Percentiles rank a stretch among this genome's conserved stretches.
phyloP scores from a whole-genome alignment of 1,140 invertebrate species.

The Psilanteris sp. region DNA sequence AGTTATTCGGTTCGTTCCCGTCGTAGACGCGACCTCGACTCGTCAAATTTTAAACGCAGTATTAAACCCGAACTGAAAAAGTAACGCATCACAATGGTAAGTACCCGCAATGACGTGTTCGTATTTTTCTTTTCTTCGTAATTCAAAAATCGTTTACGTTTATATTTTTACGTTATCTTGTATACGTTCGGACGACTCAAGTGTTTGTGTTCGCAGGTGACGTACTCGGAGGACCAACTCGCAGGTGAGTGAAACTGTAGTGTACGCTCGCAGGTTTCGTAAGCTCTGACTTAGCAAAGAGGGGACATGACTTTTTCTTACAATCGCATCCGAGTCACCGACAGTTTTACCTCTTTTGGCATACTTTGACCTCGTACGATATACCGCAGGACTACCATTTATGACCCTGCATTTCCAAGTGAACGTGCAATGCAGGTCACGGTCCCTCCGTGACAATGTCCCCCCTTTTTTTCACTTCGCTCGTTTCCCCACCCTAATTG shows the following conservation, averaged over 20 bases:
- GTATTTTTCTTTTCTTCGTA: no score
- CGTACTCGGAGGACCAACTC: conserved; percentile 93
- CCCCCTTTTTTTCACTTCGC: conserved; percentile 25
- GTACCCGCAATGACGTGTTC: neutral
- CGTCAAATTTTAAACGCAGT: neutral
- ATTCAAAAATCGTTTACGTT: no score
- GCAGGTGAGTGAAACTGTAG: conserved; percentile 86
- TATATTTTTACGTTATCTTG: conserved; percentile 57
- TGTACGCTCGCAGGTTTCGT: conserved; percentile 10
- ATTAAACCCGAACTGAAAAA: conserved; percentile 1
- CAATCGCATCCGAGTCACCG: conserved; percentile 76
- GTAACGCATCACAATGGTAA: conserved; percentile 3
- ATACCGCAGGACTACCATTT: conserved; percentile 75
- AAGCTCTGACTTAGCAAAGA: conserved; percentile 59
- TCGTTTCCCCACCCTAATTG: conserved; percentile 4
- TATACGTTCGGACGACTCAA: no score
- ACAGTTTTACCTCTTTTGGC: conserved; percentile 76
- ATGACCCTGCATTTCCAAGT: conserved; percentile 73
- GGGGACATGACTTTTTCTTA: conserved; percentile 73
- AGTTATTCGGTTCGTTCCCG: neutral
- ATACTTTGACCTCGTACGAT: conserved; percentile 63
- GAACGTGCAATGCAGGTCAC: conserved; percentile 61
- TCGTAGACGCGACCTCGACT: no score
- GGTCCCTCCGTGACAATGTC: conserved; percentile 18
- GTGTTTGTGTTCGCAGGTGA: conserved; percentile 83